Evolutionary conservation across 2,113 vertebrate species (phyloP), one percentile per base, ranked within the genome.

Genomic region (Melanerpes formicivorus): DNA sequence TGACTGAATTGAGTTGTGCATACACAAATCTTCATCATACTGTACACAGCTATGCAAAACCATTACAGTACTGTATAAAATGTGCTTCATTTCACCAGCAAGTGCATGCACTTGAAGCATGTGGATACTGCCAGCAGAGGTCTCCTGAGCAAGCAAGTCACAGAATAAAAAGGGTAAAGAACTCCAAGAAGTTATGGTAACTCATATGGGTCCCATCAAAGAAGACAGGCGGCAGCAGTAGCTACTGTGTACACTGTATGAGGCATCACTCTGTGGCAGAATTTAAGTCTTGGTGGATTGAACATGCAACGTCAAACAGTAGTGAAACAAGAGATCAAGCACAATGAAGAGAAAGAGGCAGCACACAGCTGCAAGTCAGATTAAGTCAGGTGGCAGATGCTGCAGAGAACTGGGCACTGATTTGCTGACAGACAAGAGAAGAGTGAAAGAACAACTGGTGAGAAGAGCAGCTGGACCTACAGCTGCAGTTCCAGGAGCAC

Each of bases 121-220:
- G 59, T 0, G 4, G 37, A 50, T 56, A 66, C 52, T 74, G 76
- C 69, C 92, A 93, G 71, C 46, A 93, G 87, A 90, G 56, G 84
- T 52, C 85, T 87, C 80, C 56, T 11, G 22, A 72, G 40, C 2
- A 23, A 90, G 46, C 27, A 13, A 73, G 15, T 13, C 65, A 66
- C 46, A 34, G 21, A 77, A 54, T 1, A 34, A 44, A 82, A 3
- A 7, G 29, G 37, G 37, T 44, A 63, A 56, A 37, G 7, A 64
- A n/a, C 17, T 27, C 2, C 15, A 34, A 46, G 29, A 54, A 56
- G 14, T 18, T 34, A 19, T 0, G 0, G 9, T 30, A 80, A 44
- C 34, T 83, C 32, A 6, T 14, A 40, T 0, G 3, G 23, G 40
- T 25, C 10, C 14, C 10, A 10, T 11, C 32, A 72, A 30, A 66